Base-by-base conservation (phyloP, 2,888 invertebrate genomes). In the Drosophila austrosaltans region DNA sequence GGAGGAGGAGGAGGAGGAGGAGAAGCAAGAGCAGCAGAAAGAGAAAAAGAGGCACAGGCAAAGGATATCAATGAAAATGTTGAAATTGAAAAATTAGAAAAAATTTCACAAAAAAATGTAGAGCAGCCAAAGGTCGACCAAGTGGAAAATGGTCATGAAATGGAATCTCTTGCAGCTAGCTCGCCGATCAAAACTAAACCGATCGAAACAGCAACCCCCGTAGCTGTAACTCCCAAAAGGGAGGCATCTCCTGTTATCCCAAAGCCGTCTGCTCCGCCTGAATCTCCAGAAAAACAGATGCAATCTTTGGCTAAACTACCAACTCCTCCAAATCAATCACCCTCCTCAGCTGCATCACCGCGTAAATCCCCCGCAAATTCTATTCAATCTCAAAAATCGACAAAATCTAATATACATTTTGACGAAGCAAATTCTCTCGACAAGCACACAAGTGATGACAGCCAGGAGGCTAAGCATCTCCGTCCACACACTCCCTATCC, bases 401-500 rank as follows among this genome's bases (percentile, higher is more conserved):
- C 63, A 2, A 74, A 72, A 48, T 48, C 48, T 28, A 89, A 89
- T 0, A 70, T 89, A 22, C 82, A 86, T 53, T 83, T 88, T 40
- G 76, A 57, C 7, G 59, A 42, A 25, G 16, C 39, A 0, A 58
- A 57, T 60, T 40, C 54, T 0, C 30, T 25, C 2, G 87, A 66
- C 59, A 79, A 65, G 69, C 58, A 25, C 0, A 53, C 10, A 39
- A 57, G 39, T 22, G 32, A 53, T 69, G 69, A n/a, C 66, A 84
- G 56, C 16, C 85, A 10, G 53, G 89, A 89, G 2, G 22, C 4
- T 16, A 89, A 87, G 25, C 76, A 81, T 4, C 59, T 89, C 10
- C 90, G 92, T 7, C 92, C 92, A 0, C 87, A 79, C 22, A 92
- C 92, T 2, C 92, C 92, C 0, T 92, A 90, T 42, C 92, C 92